A percentile compares a stretch with the other conserved stretches of the same genome.
These are phyloP conservation scores for Paramormyrops hopkinsi DNA, from an alignment of 2,797 vertebrate genomes.

Conservation along the genomic window DNA sequence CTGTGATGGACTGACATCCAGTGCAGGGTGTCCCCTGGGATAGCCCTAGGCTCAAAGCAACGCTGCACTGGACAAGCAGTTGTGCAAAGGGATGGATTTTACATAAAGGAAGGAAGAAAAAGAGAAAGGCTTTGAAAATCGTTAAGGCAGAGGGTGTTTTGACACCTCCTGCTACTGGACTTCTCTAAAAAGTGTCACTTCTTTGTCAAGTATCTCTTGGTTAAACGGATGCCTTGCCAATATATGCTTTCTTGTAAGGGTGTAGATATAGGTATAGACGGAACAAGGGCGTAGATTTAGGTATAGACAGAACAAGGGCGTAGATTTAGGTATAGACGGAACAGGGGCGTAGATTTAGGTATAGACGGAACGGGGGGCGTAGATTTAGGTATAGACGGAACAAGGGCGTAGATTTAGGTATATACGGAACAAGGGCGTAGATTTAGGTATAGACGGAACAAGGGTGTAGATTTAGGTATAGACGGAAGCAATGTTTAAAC, in stretches of 20 bases:
- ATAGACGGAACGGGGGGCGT: no score
- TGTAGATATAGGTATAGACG: background rate
- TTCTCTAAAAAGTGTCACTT: background rate
- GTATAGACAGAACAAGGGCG: no score
- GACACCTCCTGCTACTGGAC: background rate
- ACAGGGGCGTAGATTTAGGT: no score
- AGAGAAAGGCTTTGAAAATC: background rate
- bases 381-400: no score
- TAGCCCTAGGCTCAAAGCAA: background rate
- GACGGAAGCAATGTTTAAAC: background rate
- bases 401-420: no score
- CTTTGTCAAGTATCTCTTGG: background rate
- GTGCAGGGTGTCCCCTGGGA: background rate
- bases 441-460: no score
- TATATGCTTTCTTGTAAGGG: background rate
- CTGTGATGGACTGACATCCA: background rate
- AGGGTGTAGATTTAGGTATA: background rate
- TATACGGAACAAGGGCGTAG: no score
- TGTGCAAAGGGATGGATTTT: background rate
- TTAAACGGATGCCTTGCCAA: background rate
- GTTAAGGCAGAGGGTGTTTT: background rate
- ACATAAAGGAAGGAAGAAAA: background rate
- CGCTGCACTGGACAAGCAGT: background rate
- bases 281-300: no score
- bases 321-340: no score